Evolutionary conservation across 64 coral and sea anemone genomes (phyloP), one percentile per base, ranked within the genome.

Genomic region (Astreopora myriophthalma): DNA sequence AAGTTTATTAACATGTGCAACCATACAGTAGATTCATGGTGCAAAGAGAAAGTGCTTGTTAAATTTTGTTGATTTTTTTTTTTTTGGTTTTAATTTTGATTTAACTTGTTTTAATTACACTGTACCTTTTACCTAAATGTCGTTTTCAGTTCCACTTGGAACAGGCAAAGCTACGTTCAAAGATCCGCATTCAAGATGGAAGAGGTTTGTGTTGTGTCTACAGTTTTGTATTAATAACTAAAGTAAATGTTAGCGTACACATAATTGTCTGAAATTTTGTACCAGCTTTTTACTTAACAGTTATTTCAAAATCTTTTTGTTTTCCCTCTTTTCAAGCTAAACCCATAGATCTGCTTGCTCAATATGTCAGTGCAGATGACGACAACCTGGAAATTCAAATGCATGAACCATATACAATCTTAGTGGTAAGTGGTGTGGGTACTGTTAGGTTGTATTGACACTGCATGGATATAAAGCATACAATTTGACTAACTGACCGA

Each of bases 271-370:
- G n/a, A n/a, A n/a, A n/a, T n/a, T n/a, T n/a, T n/a, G n/a, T n/a
- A n/a, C n/a, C n/a, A n/a, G n/a, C n/a, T n/a, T n/a, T n/a, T n/a
- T n/a, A n/a, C n/a, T n/a, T n/a, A n/a, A n/a, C n/a, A n/a, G n/a
- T n/a, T n/a, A n/a, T n/a, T n/a, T n/a, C n/a, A n/a, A n/a, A n/a
- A n/a, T n/a, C n/a, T n/a, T n/a, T n/a, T n/a, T n/a, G n/a, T 46
- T 46, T 6, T 6, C 42, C 17, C 17, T 55, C 17, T 0, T 27
- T 77, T 91, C 23, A 12, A 96, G 97, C 97, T 4, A 99, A 99
- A 93, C 93, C 97, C 42, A 99, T 99, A 72, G 97, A 99, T 85
- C 91, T 99, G 6, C 81, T 99, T 76, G 97, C 97, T 22, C 92
- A 99, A 34, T 99, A 99, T 48, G 95, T 99, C 67, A 94, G 80